Base-by-base conservation (phyloP, 1,140 invertebrate species). In the Neuroterus valhalla region DNA sequence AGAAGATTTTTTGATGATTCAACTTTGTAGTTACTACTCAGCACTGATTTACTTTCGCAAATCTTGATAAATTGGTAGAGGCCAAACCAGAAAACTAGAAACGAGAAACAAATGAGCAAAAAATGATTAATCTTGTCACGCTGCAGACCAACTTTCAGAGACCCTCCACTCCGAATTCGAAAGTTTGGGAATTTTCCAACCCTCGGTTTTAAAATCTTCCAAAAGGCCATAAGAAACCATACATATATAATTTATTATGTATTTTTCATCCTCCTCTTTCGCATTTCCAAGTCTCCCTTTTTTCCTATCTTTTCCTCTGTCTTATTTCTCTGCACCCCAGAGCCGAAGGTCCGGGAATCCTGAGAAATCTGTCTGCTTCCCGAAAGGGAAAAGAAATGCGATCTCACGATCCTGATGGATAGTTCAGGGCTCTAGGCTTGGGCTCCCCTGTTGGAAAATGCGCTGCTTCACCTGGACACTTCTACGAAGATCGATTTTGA, bases 381-480 rank as follows among this genome's bases (percentile, higher is more conserved):
- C 50, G 19, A 21, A 21, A 52, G 19, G 21, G 23, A 52, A 52
- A 52, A 52, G 50, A 52, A 52, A 52, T 52, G 50, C 50, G 21
- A 52, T 52, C 50, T 52, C 50, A 52, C 50, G 50, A 26, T 52
- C 50, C 50, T 52, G 50, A 52, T 52, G 50, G 50, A 52, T 52
- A 52, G 50, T 52, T 5, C 6, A 26, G 19, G 50, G 2, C 19
- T 48, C 14, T 2, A 48, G n/a, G 15, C 8, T 48, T n/a, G 19
- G 50, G 2, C 31, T 52, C 50, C 50, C 50, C 50, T 23, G 19
- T 21, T 52, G 50, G 50, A 52, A 52, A 52, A 52, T 21, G 23
- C 50, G 23, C 19, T 19, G 50, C 31, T 52, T 52, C 50, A 52
- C 50, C 50, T 52, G 50, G 50, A 52, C 50, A 52, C 23, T 17